phyloP scores from a whole-genome alignment of 64 coral and sea anemone genomes.

The Porites lutea region DNA sequence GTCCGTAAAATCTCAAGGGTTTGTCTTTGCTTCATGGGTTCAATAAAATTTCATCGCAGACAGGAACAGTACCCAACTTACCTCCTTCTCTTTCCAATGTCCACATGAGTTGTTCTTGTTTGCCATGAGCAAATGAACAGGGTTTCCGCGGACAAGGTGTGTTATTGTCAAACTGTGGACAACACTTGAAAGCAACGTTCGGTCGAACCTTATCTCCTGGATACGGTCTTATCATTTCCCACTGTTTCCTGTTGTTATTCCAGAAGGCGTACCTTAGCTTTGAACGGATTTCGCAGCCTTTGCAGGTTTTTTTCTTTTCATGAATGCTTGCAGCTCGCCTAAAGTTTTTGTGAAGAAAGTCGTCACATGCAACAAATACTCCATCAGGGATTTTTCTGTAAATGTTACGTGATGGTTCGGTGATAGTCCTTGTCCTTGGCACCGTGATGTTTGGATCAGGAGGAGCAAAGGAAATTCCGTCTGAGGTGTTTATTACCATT shows the following conservation, averaged over 20 bases:
- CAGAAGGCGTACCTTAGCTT: constrained; percentile 12
- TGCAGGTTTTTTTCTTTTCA: constrained; percentile 1
- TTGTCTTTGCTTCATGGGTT: too few species aligned
- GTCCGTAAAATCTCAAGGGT: too few species aligned
- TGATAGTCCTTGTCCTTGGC: not conserved
- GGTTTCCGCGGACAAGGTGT: constrained; percentile 24
- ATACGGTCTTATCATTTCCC: constrained; percentile 17
- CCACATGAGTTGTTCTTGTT: constrained; percentile 56
- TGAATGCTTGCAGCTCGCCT: not conserved
- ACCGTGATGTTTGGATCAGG: not conserved
- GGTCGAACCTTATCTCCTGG: not conserved
- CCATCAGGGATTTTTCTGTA: not conserved
- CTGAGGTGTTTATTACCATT: not conserved
- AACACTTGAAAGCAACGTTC: not conserved
- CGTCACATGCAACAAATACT: constrained; percentile 13
- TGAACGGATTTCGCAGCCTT: constrained; percentile 36
- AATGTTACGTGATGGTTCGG: not conserved
- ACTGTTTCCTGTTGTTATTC: constrained; percentile 1
- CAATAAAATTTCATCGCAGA: not conserved
- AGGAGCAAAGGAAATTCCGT: too few species aligned
- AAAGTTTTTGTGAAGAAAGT: constrained; percentile 21
- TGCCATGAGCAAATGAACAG: constrained; percentile 81
- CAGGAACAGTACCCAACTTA: not conserved
- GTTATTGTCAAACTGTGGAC: constrained; percentile 24
- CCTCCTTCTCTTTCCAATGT: constrained; percentile 51